Percentiles rank a stretch among this genome's conserved stretches.
These are phyloP conservation scores for Apotomis capreana DNA, from an alignment of 2,888 invertebrate species.

Conservation along the genomic window DNA sequence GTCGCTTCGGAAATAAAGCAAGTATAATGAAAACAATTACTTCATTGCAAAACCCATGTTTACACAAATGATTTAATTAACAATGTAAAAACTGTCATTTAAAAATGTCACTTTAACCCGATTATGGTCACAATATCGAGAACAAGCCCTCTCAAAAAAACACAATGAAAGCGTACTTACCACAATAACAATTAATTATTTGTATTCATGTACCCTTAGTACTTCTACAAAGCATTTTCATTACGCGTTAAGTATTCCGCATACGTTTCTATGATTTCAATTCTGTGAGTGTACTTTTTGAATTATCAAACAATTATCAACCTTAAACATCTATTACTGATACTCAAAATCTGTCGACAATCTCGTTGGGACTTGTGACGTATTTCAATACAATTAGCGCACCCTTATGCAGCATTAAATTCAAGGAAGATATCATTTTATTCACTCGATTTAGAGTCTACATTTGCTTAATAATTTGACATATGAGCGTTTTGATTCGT, in stretches of 20 bases:
- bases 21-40: constrained; percentile 22
- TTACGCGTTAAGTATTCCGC: constrained; percentile 62
- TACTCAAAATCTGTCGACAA: neutral
- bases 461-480: neutral
- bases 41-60: constrained; percentile 23
- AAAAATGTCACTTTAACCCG: constrained; percentile 32
- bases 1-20: no score
- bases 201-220: constrained; percentile 51
- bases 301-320: neutral
- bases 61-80: constrained; percentile 30
- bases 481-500: constrained; percentile 35
- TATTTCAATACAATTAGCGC: neutral
- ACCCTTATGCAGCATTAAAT: constrained; percentile 24
- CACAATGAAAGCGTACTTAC: constrained; percentile 46
- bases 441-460: neutral
- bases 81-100: constrained; percentile 22
- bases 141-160: constrained; percentile 54
- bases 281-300: constrained; percentile 32
- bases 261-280: constrained; percentile 63
- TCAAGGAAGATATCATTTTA: constrained; percentile 4
- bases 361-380: neutral
- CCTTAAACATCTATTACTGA: neutral
- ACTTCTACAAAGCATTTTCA: constrained; percentile 57
- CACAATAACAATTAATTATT: constrained; percentile 67
- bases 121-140: constrained; percentile 42